Percentiles rank a stretch among this genome's conserved stretches.
phyloP scores from a whole-genome alignment of 2,113 vertebrate species.

The Zosterops pallidus region DNA sequence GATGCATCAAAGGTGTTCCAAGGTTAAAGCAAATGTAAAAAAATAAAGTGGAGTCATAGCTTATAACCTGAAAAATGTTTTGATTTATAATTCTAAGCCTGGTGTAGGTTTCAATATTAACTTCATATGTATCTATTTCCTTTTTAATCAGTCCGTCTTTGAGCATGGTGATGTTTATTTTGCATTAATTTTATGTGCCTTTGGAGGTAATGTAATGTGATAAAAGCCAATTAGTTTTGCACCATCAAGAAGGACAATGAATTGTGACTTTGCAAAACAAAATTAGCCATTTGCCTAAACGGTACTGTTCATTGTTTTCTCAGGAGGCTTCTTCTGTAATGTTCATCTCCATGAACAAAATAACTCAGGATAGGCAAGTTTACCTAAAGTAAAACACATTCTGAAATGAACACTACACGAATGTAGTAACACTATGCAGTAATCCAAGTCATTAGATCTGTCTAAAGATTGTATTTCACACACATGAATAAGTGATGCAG shows the following conservation, averaged over 20 bases:
- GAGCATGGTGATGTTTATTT: slow-evolving; percentile 68
- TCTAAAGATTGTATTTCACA: slow-evolving; percentile 55
- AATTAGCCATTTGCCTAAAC: slow-evolving; percentile 71
- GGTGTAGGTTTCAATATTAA: background rate
- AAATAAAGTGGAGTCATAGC: slow-evolving; percentile 34
- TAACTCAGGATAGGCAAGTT: slow-evolving; percentile 30
- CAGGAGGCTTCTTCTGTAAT: slow-evolving; percentile 28
- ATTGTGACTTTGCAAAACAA: slow-evolving; percentile 73
- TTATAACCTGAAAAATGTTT: slow-evolving; percentile 59
- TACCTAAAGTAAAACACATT: slow-evolving; percentile 20
- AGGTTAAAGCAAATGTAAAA: slow-evolving; percentile 71
- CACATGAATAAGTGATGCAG: slow-evolving; percentile 41
- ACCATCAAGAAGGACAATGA: slow-evolving; percentile 74
- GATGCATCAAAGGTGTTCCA: slow-evolving; percentile 52
- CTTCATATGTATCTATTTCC: slow-evolving; percentile 25
- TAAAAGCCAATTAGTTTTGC: slow-evolving; percentile 77
- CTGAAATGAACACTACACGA: slow-evolving; percentile 36
- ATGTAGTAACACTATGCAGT: slow-evolving; percentile 25
- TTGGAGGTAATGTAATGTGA: slow-evolving; percentile 66
- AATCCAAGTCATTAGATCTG: slow-evolving; percentile 61
- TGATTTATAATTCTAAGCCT: slow-evolving; percentile 62
- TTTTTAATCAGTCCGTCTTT: slow-evolving; percentile 61
- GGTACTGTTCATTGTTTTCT: slow-evolving; percentile 58
- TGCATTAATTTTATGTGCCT: slow-evolving; percentile 77
- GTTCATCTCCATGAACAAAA: slow-evolving; percentile 72